Conservation (phyloP, 2,113 vertebrate species). For the Cebidichthys violaceus region DNA sequence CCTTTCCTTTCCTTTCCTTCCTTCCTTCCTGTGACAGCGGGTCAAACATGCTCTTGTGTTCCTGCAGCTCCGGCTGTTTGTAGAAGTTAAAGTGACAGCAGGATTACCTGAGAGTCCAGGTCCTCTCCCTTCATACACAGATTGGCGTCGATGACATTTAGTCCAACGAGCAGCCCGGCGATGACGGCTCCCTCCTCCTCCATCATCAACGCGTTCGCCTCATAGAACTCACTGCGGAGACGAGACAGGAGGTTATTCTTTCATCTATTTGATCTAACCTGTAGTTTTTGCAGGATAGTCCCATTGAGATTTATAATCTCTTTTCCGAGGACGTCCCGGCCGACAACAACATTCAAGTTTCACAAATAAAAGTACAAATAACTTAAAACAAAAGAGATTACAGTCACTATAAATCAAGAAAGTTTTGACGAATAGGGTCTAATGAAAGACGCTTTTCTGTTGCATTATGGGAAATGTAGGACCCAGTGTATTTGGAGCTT, state of each 20-base stretch:
- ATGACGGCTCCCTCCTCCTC: conserved; percentile 99
- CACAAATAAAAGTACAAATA: neutral
- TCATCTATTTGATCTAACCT: neutral
- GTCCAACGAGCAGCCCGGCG: conserved; percentile 94
- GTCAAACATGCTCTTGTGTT: neutral
- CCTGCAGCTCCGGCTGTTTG: accelerated
- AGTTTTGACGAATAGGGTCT: neutral
- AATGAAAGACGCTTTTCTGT: neutral
- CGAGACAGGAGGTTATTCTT: neutral
- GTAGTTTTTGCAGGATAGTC: neutral
- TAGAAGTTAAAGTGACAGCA: neutral
- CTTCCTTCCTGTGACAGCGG: neutral
- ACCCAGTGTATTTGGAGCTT: neutral
- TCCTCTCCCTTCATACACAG: conserved; percentile 99
- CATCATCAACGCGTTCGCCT: conserved; percentile 98
- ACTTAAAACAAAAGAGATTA: no score
- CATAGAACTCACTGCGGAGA: conserved; percentile 92
- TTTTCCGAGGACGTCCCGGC: no score
- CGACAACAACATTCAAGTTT: neutral
- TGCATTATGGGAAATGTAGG: conserved; percentile 11
- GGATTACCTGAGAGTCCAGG: conserved; percentile 93
- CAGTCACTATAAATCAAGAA: no score
- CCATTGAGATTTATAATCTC: neutral
- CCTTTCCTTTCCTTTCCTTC: no score
- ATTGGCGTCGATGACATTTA: conserved; percentile 99